These are phyloP conservation scores for Oncopeltus fasciatus DNA, from an alignment of 1,140 invertebrate genomes.

Conservation along the genomic window DNA sequence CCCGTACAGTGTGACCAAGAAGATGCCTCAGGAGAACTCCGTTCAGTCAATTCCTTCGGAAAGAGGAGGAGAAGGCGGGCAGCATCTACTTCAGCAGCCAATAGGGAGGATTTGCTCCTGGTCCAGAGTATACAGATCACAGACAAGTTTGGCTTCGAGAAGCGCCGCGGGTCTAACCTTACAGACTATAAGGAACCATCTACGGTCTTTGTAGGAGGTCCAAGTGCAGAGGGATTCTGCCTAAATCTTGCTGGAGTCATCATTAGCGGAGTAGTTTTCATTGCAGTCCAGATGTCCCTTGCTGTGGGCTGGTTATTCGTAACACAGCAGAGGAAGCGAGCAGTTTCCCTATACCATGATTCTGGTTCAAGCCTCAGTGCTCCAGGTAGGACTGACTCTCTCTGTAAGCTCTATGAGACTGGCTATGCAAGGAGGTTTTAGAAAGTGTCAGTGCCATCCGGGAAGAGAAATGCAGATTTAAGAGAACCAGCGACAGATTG, in stretches of 20 bases:
- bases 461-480: neutral
- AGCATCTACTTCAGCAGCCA: constrained; percentile 26
- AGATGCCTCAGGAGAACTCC: constrained; percentile 61
- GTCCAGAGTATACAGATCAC: constrained; percentile 84
- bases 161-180: constrained; percentile 29
- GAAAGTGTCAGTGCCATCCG: constrained; percentile 51
- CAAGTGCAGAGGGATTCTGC: constrained; percentile 43
- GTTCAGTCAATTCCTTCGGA: constrained; percentile 68
- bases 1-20: constrained; percentile 73
- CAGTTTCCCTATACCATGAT: constrained; percentile 23
- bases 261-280: constrained; percentile 64
- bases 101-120: constrained; percentile 67
- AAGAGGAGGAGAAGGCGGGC: constrained; percentile 44
- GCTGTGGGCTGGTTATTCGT: constrained; percentile 70
- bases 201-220: constrained; percentile 40
- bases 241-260: constrained; percentile 58
- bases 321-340: constrained; percentile 49
- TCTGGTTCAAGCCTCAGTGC: constrained; percentile 29
- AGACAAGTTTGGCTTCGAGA: constrained; percentile 76
- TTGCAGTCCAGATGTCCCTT: constrained; percentile 65
- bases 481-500: neutral
- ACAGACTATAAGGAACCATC: constrained; percentile 29
- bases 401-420: constrained; percentile 74
- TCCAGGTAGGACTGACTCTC: constrained; percentile 50
- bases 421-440: constrained; percentile 72